Conservation (phyloP, 2,888 invertebrate genomes). For the Andrena praecox region DNA sequence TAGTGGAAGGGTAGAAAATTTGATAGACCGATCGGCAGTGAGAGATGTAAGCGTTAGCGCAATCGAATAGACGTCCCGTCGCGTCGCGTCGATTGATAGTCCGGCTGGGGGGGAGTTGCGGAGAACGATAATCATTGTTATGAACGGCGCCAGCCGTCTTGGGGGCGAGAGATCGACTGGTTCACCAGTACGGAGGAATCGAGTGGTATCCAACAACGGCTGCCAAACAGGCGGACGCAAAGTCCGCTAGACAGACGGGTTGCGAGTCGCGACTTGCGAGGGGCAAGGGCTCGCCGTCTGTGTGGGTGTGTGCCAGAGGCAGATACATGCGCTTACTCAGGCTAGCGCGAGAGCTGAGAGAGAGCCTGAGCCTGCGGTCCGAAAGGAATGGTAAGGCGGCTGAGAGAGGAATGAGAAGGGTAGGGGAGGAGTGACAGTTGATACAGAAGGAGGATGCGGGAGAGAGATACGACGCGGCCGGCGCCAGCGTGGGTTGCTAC, state of each 20-base stretch:
- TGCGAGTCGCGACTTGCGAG: too few relatives aligned
- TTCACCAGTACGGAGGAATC: slow-evolving; percentile 48
- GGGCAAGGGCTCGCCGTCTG: too few relatives aligned
- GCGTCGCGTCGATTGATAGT: slow-evolving; percentile 50
- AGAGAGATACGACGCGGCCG: slow-evolving; percentile 75
- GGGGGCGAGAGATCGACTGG: slow-evolving; percentile 65
- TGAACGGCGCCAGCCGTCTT: slow-evolving; percentile 78
- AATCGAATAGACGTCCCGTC: slow-evolving; percentile 31
- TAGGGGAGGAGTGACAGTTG: slow-evolving; percentile 39
- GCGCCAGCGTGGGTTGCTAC: slow-evolving; percentile 83
- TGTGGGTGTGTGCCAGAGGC: too few relatives aligned
- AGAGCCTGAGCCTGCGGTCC: too few relatives aligned
- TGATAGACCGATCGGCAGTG: slow-evolving; percentile 2
- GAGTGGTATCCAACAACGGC: slow-evolving; percentile 29
- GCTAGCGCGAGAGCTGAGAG: too few relatives aligned
- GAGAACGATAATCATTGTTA: slow-evolving; percentile 80
- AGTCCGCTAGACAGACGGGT: not conserved
- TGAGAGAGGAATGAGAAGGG: not conserved
- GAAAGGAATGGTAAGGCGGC: slow-evolving; percentile 1
- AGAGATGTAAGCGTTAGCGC: slow-evolving; percentile 45
- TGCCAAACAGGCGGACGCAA: slow-evolving; percentile 20
- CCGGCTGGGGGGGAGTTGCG: slow-evolving; percentile 49
- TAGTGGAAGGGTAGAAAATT: not conserved
- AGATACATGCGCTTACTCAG: too few relatives aligned
- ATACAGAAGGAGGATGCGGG: slow-evolving; percentile 58